These are phyloP conservation scores for Antennarius striatus DNA, from an alignment of 2,113 vertebrate species.

Conservation along the genomic window DNA sequence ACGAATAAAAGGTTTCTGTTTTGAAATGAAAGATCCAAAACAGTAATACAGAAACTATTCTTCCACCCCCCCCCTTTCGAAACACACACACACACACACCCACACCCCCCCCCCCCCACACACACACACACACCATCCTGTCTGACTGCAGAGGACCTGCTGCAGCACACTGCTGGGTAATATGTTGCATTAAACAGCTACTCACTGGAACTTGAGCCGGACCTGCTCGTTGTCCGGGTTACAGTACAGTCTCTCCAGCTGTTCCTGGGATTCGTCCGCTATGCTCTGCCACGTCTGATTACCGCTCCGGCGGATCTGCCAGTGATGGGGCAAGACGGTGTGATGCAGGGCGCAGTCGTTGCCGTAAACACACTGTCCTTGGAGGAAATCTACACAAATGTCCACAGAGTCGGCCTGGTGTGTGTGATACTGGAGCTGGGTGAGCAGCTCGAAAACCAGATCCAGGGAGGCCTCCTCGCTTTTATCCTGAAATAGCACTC, in stretches of 20 bases:
- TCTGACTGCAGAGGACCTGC: not conserved
- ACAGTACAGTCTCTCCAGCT: constrained; percentile 98
- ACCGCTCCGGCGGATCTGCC: constrained; percentile 91
- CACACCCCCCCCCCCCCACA: no score
- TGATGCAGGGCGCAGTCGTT: constrained; percentile 94
- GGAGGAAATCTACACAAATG: constrained; percentile 96
- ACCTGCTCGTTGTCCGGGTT: constrained; percentile 97
- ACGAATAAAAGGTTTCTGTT: no score
- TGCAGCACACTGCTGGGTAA: not conserved
- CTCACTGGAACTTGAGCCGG: constrained; percentile 93
- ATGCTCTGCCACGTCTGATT: constrained; percentile 92
- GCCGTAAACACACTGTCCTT: constrained; percentile 91
- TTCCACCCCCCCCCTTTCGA: no score
- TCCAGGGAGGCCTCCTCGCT: constrained; percentile 97
- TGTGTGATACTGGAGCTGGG: constrained; percentile 97
- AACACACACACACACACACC: no score
- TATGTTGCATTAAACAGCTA: constrained; percentile 50
- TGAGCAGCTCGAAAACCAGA: constrained; percentile 95
- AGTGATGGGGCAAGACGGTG: constrained; percentile 94
- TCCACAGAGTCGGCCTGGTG: constrained; percentile 90
- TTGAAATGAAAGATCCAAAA: no score
- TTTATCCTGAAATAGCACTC: constrained; percentile 94
- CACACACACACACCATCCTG: no score
- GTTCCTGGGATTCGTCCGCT: constrained; percentile 95
- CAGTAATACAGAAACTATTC: not conserved